Evolutionary conservation across 2,113 vertebrate genomes (phyloP), one percentile per base, ranked within the genome.

Genomic region (Lepisosteus oculatus): DNA sequence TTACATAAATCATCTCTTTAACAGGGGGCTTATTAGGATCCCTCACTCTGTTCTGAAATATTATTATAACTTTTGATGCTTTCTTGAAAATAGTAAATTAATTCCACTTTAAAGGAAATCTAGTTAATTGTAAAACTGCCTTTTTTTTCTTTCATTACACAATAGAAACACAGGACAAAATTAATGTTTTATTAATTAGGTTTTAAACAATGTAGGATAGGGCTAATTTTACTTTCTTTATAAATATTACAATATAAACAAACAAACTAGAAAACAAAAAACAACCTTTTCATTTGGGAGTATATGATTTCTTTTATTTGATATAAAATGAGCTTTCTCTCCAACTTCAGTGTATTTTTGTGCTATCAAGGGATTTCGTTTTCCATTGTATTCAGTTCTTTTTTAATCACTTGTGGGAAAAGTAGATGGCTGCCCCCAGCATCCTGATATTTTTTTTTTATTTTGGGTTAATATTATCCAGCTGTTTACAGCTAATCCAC

Each of bases 101-200:
- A 0, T 67, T 67, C 80, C 11, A 59, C 11, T 59, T 59, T 77
- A 79, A 73, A 77, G 75, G 85, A 77, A 82, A 61, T 75, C 78
- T 56, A 85, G 83, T 74, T 80, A 79, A 82, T 70, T 78, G 69
- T 61, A 3, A 62, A 64, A 72, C 71, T 51, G 55, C 78, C 47
- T n/a, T 11, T 11, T 15, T 59, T 13, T 15, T 3, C 12, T n/a
- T 59, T 59, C 14, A 3, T 66, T 71, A 65, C 68, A 77, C 65
- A 69, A 74, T 45, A 67, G 70, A 77, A 66, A 84, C 65, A 80
- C 78, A 76, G 44, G 15, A 74, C 68, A 67, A 85, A 82, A 87
- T 85, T 70, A 79, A 87, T 90, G 82, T 90, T 88, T 88, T 87
- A 89, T 90, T 92, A 87, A 90, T 89, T 78, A 85, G 71, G 75